Evolutionary conservation across 2,113 vertebrate genomes (phyloP), one percentile per base, ranked within the genome.

Genomic region (Labeo rohita): DNA sequence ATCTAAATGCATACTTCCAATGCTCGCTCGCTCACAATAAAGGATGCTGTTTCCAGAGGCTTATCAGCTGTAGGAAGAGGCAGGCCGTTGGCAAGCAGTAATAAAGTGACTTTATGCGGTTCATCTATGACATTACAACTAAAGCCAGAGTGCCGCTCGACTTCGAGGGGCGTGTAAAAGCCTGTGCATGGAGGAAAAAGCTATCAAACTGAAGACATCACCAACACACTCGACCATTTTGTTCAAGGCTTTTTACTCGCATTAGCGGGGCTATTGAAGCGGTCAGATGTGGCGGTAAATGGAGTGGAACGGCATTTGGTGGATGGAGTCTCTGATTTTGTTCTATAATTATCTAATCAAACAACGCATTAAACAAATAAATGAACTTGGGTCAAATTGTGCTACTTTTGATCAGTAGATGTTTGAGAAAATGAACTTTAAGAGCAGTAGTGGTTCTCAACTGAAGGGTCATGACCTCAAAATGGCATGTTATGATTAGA

Each of bases 321-420:
- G 84, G 34, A 34, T 68, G 52, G 15, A 74, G 77, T 75, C 83
- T 85, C 45, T 34, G 56, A 65, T 80, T 72, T 78, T 28, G 34
- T 87, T 49, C 45, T 68, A 82, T 52, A 87, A 91, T 84, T 54
- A 88, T 13, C 66, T 85, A 77, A 88, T 87, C 83, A 76, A 80
- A 59, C 47, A 52, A 73, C 65, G 6, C 39, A 49, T 56, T 21
- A 80, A 65, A 39, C n/a, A 50, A 88, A 78, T 84, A 36, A 74
- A 66, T 28, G 43, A 59, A 72, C 49, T 28, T 66, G 80, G 28
- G 65, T 79, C 74, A 61, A 84, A 78, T 34, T 2, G n/a, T 49
- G 5, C 11, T 23, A 49, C 15, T 8, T 77, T 47, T 59, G 18
- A 43, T 73, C 43, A 43, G 80, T 39, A 66, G 56, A n/a, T 78